Evolutionary conservation across 2,113 vertebrate species (phyloP).

Genomic region (Epinephelus cyanopodus): DNA sequence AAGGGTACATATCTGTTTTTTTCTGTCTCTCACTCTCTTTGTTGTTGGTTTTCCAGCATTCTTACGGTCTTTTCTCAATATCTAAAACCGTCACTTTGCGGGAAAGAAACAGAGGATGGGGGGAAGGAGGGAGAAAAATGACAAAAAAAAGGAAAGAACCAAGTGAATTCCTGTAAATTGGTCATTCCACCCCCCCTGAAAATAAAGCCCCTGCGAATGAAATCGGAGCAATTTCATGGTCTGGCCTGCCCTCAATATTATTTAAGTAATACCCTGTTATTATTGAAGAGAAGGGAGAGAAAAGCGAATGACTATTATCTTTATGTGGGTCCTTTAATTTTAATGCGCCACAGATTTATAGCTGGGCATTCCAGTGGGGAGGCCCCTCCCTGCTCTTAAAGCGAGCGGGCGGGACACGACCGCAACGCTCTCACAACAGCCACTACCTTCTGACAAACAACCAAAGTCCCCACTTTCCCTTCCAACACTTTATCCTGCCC

Average conservation of each 20-base stretch:
- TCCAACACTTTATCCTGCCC: slow-evolving; percentile 51
- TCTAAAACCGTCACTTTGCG: slow-evolving; percentile 53
- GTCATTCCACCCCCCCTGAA: slow-evolving; percentile 40
- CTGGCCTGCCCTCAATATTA: slow-evolving; percentile 86
- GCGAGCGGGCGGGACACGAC: slow-evolving; percentile 78
- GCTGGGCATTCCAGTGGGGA: slow-evolving; percentile 85
- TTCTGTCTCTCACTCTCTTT: not conserved
- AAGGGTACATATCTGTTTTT: slow-evolving; percentile 35
- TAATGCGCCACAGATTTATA: slow-evolving; percentile 90
- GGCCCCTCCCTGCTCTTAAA: slow-evolving; percentile 86
- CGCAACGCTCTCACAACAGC: slow-evolving; percentile 75
- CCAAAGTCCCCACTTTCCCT: slow-evolving; percentile 52
- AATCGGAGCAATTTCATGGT: slow-evolving; percentile 84
- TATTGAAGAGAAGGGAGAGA: slow-evolving; percentile 85
- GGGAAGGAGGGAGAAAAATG: slow-evolving; percentile 58
- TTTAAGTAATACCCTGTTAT: slow-evolving; percentile 90
- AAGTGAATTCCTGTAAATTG: slow-evolving; percentile 81
- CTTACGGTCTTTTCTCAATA: slow-evolving; percentile 57
- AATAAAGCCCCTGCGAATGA: slow-evolving; percentile 82
- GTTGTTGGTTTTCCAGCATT: slow-evolving; percentile 36
- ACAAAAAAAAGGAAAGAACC: slow-evolving; percentile 55
- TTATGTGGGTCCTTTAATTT: slow-evolving; percentile 91
- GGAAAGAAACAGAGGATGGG: slow-evolving; percentile 56
- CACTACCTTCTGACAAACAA: slow-evolving; percentile 78
- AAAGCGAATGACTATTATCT: slow-evolving; percentile 88